These are phyloP conservation scores for Syngnathus rostellatus DNA, from an alignment of 2,797 vertebrate genomes.

Conservation along the genomic window DNA sequence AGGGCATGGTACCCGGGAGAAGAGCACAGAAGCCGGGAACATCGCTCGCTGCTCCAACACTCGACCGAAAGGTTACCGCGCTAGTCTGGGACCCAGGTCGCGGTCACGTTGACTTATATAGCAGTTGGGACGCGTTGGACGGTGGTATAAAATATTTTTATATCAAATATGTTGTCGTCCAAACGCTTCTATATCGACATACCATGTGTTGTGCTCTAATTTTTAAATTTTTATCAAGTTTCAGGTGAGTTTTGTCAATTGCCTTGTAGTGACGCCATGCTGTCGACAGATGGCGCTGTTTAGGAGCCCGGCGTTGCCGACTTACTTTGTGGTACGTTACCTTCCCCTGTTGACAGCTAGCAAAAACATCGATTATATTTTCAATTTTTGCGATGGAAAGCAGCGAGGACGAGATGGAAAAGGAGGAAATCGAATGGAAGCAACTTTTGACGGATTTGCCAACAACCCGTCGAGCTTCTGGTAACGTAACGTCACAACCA, in stretches of 20 bases:
- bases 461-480: slow-evolving; percentile 9
- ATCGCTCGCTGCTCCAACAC: slow-evolving; percentile 29
- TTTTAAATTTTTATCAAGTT: not conserved
- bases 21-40: slow-evolving; percentile 67
- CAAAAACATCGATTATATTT: not conserved
- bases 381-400: slow-evolving; percentile 28
- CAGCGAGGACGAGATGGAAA: slow-evolving; percentile 42
- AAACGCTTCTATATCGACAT: not conserved
- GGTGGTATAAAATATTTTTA: not conserved
- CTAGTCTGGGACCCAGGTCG: not conserved
- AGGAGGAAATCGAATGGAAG: slow-evolving; percentile 59
- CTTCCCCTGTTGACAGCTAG: not conserved
- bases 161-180: not conserved
- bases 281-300: slow-evolving; percentile 22
- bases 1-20: slow-evolving; percentile 54
- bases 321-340: not conserved
- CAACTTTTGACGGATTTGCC: slow-evolving; percentile 28
- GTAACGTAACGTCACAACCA: slow-evolving; percentile 23
- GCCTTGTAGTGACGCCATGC: slow-evolving; percentile 17
- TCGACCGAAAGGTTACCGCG: not conserved
- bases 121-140: not conserved
- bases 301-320: not conserved
- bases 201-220: not conserved
- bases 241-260: not conserved
- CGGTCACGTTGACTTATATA: slow-evolving; percentile 4